phyloP scores from a whole-genome alignment of 64 coral and sea anemone species.

The Montipora cactus region DNA sequence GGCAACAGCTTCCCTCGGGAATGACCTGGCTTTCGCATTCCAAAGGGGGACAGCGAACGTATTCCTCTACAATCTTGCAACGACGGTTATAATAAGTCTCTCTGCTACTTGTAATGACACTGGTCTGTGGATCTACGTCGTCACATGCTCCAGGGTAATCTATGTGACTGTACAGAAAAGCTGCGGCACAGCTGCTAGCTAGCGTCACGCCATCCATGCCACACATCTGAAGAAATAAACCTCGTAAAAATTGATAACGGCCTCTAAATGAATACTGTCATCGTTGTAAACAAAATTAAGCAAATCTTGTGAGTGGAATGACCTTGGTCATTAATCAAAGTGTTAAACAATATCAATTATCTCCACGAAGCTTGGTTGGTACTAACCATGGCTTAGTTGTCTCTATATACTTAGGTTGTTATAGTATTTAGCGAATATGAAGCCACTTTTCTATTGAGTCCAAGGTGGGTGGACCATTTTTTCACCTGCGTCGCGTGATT shows the following conservation, averaged over 20 bases:
- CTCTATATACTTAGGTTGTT: too few species aligned
- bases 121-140: slow-evolving; percentile 30
- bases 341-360: too few species aligned
- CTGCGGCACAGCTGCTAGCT: slow-evolving; percentile 60
- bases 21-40: slow-evolving; percentile 58
- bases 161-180: slow-evolving; percentile 55
- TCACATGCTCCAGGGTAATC: slow-evolving; percentile 89
- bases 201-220: slow-evolving; percentile 73
- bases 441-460: too few species aligned
- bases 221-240: slow-evolving; percentile 57
- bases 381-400: too few species aligned
- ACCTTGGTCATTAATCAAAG: too few species aligned
- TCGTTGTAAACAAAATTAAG: too few species aligned
- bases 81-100: slow-evolving; percentile 28
- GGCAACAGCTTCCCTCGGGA: slow-evolving; percentile 91
- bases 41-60: slow-evolving; percentile 27
- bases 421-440: too few species aligned
- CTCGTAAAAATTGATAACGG: neutral
- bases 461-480: neutral
- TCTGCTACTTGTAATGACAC: neutral
- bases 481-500: neutral
- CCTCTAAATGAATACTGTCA: neutral
- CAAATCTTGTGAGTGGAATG: too few species aligned
- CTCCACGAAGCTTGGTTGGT: too few species aligned
- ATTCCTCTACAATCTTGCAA: slow-evolving; percentile 61